Evolutionary conservation across 2,888 invertebrate genomes (phyloP).

Genomic region (Orgyia antiqua): DNA sequence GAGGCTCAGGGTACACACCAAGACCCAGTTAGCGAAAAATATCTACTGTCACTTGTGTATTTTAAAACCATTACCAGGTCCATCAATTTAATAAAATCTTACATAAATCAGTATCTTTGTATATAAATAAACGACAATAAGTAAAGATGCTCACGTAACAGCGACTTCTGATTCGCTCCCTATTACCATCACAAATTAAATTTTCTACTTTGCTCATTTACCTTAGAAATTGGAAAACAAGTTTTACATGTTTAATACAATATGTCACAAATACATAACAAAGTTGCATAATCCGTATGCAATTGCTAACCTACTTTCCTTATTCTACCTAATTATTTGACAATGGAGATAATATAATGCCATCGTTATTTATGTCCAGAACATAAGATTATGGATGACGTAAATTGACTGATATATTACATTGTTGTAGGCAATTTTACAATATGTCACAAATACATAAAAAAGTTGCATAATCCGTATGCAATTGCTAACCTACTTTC

Average conservation of each 20-base stretch:
- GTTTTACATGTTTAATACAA: too few relatives aligned
- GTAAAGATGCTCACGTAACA: too few relatives aligned
- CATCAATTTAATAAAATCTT: too few relatives aligned
- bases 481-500: conserved; percentile 41
- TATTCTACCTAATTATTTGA: conserved; percentile 39
- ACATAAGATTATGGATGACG: conserved; percentile 15
- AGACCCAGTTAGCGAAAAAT: too few relatives aligned
- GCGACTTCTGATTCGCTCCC: neutral
- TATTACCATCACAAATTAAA: conserved; percentile 1
- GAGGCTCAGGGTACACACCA: too few relatives aligned
- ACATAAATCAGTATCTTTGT: too few relatives aligned
- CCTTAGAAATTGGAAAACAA: too few relatives aligned
- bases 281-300: conserved; percentile 31
- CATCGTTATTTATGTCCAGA: conserved; percentile 15
- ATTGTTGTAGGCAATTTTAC: too few relatives aligned
- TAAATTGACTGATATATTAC: conserved; percentile 12
- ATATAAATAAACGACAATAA: too few relatives aligned
- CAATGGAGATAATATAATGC: conserved; percentile 26
- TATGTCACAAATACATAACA: conserved; percentile 41
- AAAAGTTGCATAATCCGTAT: conserved; percentile 33
- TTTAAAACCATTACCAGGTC: too few relatives aligned
- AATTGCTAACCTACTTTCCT: conserved; percentile 42
- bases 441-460: conserved; percentile 43
- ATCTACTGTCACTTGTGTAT: too few relatives aligned
- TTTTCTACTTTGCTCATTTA: conserved; percentile 14